A percentile compares a stretch with the other conserved stretches of the same genome.
These are phyloP conservation scores for Oxyura jamaicensis DNA, from an alignment of 2,113 vertebrate species.

Conservation along the genomic window DNA sequence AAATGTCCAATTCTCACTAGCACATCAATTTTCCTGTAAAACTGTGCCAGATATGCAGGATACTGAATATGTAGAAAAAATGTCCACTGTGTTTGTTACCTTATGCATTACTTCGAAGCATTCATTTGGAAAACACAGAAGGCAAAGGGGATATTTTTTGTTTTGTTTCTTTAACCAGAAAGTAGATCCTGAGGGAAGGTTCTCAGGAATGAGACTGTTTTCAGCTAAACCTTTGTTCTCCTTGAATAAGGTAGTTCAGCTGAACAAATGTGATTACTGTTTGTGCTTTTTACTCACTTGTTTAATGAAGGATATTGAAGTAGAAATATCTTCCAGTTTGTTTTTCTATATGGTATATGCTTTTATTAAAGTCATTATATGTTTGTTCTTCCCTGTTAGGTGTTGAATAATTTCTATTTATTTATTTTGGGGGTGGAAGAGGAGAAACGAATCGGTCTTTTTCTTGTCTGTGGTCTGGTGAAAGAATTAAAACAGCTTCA, in stretches of 20 bases:
- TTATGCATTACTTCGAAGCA: neutral
- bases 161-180: neutral
- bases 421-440: neutral
- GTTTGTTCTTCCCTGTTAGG: neutral
- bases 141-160: neutral
- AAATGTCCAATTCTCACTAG: neutral
- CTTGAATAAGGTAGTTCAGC: neutral
- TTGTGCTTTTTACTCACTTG: neutral
- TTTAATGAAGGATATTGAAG: neutral
- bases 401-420: neutral
- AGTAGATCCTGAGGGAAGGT: neutral
- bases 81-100: neutral
- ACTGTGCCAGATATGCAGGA: neutral
- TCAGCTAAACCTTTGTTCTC: neutral
- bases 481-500: neutral
- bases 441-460: rapidly evolving
- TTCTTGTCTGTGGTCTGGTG: neutral
- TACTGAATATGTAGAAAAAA: neutral
- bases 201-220: neutral
- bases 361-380: neutral
- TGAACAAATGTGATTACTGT: neutral
- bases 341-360: neutral
- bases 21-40: neutral
- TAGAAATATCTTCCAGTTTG: neutral
- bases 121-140: neutral